A percentile compares a stretch with the other conserved stretches of the same genome.
phyloP scores from a whole-genome alignment of 2,888 invertebrate species.

The Papilio gigon region DNA sequence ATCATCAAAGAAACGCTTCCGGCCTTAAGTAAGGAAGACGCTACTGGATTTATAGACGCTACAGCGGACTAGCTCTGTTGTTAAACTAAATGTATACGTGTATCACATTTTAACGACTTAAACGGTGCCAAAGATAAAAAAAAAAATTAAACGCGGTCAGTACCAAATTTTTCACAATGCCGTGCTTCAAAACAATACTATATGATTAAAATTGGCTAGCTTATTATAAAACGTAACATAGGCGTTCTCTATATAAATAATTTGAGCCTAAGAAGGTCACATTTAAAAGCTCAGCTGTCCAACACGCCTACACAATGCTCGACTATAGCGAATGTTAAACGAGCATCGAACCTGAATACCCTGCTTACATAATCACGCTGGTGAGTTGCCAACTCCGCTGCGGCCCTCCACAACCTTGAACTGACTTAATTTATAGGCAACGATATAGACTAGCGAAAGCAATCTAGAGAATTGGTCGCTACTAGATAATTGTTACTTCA shows the following conservation, averaged over 20 bases:
- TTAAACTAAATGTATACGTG: not conserved
- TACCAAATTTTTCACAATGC: not conserved
- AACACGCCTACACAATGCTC: conserved; percentile 27
- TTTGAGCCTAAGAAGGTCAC: conserved; percentile 7
- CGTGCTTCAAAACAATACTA: not conserved
- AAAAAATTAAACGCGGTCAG: no score
- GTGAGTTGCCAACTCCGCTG: conserved; percentile 68
- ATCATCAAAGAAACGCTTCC: conserved; percentile 34
- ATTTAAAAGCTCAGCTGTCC: conserved; percentile 15
- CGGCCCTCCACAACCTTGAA: conserved; percentile 78
- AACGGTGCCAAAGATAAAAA: not conserved
- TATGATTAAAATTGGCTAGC: conserved; percentile 10
- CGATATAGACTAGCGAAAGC: conserved; percentile 28
- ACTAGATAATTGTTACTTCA: conserved; percentile 37
- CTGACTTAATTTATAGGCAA: conserved; percentile 47
- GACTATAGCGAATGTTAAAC: not conserved
- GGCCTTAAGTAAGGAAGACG: conserved; percentile 25
- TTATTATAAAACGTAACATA: conserved; percentile 4
- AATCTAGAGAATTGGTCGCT: conserved; percentile 15
- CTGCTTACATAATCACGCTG: conserved; percentile 48
- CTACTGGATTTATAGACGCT: conserved; percentile 25
- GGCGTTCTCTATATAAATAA: not conserved
- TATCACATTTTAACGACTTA: not conserved
- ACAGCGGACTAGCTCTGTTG: not conserved
- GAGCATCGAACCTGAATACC: conserved; percentile 4